Evolutionary conservation across 2,888 invertebrate genomes (phyloP), one percentile per base, ranked within the genome.

Genomic region (Gordius sp.): DNA sequence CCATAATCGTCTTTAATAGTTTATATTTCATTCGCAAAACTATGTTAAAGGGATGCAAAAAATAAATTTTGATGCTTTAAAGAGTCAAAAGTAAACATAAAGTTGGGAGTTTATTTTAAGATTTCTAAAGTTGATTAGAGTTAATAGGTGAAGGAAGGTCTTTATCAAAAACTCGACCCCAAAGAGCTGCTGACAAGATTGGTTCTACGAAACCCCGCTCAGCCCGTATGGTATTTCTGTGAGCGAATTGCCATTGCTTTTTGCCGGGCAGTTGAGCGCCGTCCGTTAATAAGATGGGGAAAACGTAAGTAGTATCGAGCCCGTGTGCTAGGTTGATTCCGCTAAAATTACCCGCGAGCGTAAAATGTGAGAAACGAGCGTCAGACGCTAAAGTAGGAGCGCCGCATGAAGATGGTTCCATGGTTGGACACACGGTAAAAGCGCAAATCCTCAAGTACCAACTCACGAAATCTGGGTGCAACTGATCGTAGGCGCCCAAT

Each of bases 281-380:
- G 20, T 47, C 23, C 16, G 20, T 4, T 4, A 47, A 20, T n/a
- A 47, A 4, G 4, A 47, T n/a, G 20, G 47, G 47, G 20, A 47
- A 47, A n/a, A 47, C 47, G 47, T 47, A 47, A n/a, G 47, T 47
- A 18, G 39, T 33, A n/a, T 8, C 39, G 8, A n/a, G 39, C n/a
- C n/a, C n/a, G n/a, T n/a, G n/a, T n/a, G n/a, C n/a, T 33, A 13
- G 39, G 39, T 33, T n/a, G 39, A 33, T 8, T n/a, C 39, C 39
- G 20, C 16, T 47, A 47, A 47, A 47, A 47, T 47, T 47, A n/a
- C 47, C 47, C 4, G 47, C 20, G 20, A 47, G 47, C 13, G 8
- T 47, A 4, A 47, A 20, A 20, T 8, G 4, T 4, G 47, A n/a
- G 23, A 47, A 47, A 47, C 4, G 4, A 4, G 8, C n/a, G 20